phyloP scores from a whole-genome alignment of 2,888 invertebrate genomes.

The Rotaria macrura region DNA sequence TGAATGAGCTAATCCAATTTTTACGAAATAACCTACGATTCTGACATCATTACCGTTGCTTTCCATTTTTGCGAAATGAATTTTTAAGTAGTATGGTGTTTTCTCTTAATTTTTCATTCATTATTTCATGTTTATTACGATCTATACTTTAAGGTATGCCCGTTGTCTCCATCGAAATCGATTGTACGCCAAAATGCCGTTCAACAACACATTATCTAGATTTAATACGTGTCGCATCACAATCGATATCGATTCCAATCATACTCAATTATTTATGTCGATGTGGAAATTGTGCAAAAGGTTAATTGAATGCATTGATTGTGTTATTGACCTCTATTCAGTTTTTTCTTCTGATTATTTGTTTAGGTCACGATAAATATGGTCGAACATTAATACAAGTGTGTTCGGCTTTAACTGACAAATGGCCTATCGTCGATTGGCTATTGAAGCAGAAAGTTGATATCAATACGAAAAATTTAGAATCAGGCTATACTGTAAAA shows the following conservation, averaged over 20 bases:
- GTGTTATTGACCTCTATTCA: too few species aligned
- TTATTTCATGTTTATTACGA: neutral
- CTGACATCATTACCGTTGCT: neutral
- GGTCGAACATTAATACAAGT: neutral
- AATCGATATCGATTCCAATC: neutral
- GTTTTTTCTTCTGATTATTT: too few species aligned
- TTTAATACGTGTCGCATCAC: conserved; percentile 40
- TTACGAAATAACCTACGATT: neutral
- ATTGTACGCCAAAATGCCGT: conserved; percentile 42
- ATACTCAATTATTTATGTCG: conserved; percentile 9
- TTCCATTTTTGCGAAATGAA: neutral
- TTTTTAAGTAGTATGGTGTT: conserved; percentile 9
- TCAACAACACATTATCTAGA: conserved; percentile 47
- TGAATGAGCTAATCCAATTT: neutral
- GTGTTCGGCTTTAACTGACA: conserved; percentile 37
- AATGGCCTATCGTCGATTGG: conserved; percentile 63
- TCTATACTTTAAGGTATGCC: neutral
- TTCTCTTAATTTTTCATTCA: neutral
- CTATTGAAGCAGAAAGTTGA: conserved; percentile 60
- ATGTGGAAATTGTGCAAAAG: conserved; percentile 6
- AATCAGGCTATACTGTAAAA: conserved; percentile 62
- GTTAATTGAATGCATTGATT: neutral
- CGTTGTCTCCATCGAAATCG: neutral
- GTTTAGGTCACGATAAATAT: conserved; percentile 1
- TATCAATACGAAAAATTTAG: conserved; percentile 59